phyloP scores from a whole-genome alignment of 2,797 vertebrate species.

The Acomys russatus region DNA sequence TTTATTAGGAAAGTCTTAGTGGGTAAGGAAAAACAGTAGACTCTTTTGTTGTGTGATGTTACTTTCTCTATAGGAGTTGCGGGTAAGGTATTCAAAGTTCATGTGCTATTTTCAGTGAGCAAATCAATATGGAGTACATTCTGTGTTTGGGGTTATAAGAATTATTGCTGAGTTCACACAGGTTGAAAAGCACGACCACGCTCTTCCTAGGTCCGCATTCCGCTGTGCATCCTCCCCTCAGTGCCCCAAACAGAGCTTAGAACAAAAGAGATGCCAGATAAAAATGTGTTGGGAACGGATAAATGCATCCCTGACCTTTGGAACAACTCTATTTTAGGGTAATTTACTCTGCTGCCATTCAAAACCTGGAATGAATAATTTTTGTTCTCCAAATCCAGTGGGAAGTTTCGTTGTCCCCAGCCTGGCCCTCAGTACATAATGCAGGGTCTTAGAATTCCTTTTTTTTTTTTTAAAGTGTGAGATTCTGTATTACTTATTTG shows the following conservation, averaged over 20 bases:
- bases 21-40: neutral
- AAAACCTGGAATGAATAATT: neutral
- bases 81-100: neutral
- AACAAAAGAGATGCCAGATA: neutral
- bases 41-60: neutral
- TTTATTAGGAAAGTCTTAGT: constrained; percentile 56
- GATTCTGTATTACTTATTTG: constrained; percentile 23
- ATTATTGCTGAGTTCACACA: neutral
- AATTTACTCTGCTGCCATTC: neutral
- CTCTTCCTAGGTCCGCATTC: neutral
- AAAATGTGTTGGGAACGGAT: neutral
- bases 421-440: neutral
- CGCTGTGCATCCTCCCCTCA: neutral
- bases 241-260: neutral
- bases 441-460: neutral
- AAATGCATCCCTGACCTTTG: neutral
- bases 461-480: constrained; percentile 62
- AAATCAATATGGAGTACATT: neutral
- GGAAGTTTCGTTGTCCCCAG: neutral
- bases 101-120: neutral
- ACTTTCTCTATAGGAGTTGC: neutral
- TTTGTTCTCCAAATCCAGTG: constrained; percentile 8
- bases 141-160: neutral
- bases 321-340: neutral
- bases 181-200: neutral